A percentile compares a stretch with the other conserved stretches of the same genome.
Conservation (phyloP, 1,140 invertebrate genomes). For the Drosophila kanapiae region DNA sequence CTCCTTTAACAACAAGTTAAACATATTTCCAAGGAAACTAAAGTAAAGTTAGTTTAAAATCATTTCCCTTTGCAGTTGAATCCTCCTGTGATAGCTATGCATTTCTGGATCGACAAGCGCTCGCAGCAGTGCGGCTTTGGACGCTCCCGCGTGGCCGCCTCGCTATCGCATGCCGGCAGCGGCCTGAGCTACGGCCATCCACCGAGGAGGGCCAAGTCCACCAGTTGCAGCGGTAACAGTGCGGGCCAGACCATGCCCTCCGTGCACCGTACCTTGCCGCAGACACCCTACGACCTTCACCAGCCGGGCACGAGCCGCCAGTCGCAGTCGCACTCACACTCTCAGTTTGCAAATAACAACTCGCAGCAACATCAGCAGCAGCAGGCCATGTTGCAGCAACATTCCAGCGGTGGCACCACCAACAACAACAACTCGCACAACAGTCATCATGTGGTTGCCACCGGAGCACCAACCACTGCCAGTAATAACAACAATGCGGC, state of each 20-base stretch:
- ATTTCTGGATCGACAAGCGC: slow-evolving; percentile 91
- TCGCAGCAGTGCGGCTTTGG: slow-evolving; percentile 89
- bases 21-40: neutral
- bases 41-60: neutral
- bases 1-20: no score
- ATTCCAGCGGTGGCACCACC: slow-evolving; percentile 52
- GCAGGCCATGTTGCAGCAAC: slow-evolving; percentile 62
- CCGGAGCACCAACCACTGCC: slow-evolving; percentile 53
- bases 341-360: slow-evolving; percentile 62
- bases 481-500: slow-evolving; percentile 63
- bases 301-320: slow-evolving; percentile 67
- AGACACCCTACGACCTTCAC: slow-evolving; percentile 57
- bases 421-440: slow-evolving; percentile 51
- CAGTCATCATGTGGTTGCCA: slow-evolving; percentile 25
- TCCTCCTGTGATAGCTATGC: slow-evolving; percentile 85
- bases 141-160: slow-evolving; percentile 85
- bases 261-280: slow-evolving; percentile 51
- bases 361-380: slow-evolving; percentile 51
- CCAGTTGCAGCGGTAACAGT: slow-evolving; percentile 53
- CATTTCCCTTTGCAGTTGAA: slow-evolving; percentile 13
- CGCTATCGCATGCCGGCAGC: slow-evolving; percentile 76
- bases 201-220: slow-evolving; percentile 73
- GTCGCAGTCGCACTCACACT: slow-evolving; percentile 34
- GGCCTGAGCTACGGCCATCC: slow-evolving; percentile 83
- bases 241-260: slow-evolving; percentile 48